Conservation (phyloP, 1,140 invertebrate species). For the Anadara kagoshimensis region DNA sequence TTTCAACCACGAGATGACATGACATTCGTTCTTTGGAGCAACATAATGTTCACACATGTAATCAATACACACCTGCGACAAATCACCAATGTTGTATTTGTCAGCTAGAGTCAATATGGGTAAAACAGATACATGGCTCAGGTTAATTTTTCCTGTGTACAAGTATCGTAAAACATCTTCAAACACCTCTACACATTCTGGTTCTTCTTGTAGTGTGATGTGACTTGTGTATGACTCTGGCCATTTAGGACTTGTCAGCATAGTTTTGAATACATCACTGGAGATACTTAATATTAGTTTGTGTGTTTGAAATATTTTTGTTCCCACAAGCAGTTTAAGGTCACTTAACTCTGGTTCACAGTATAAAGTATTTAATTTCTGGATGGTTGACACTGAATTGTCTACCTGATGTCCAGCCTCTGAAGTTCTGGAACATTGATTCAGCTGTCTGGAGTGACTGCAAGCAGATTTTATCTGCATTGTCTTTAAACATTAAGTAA, state of each 20-base stretch:
- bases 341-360: constrained; percentile 83
- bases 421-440: no score
- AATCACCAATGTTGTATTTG: constrained; percentile 95
- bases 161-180: constrained; percentile 93
- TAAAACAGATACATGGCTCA: constrained; percentile 87
- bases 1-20: constrained; percentile 91
- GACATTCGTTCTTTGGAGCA: constrained; percentile 85
- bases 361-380: constrained; percentile 44
- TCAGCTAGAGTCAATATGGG: constrained; percentile 91
- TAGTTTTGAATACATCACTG: constrained; percentile 97
- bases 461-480: no score
- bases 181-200: constrained; percentile 88
- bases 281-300: constrained; percentile 94
- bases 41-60: constrained; percentile 93
- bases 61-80: constrained; percentile 86
- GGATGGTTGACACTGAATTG: constrained; percentile 49
- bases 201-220: constrained; percentile 89
- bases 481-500: no score
- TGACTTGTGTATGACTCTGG: constrained; percentile 89
- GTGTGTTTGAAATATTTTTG: constrained; percentile 89
- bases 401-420: constrained; percentile 44
- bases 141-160: constrained; percentile 92
- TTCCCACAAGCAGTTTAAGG: constrained; percentile 86
- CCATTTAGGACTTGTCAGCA: constrained; percentile 96
- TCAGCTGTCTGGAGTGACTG: no score